Evolutionary conservation across 2,888 invertebrate genomes (phyloP), one percentile per base, ranked within the genome.

Genomic region (Pyrocoelia pectoralis): DNA sequence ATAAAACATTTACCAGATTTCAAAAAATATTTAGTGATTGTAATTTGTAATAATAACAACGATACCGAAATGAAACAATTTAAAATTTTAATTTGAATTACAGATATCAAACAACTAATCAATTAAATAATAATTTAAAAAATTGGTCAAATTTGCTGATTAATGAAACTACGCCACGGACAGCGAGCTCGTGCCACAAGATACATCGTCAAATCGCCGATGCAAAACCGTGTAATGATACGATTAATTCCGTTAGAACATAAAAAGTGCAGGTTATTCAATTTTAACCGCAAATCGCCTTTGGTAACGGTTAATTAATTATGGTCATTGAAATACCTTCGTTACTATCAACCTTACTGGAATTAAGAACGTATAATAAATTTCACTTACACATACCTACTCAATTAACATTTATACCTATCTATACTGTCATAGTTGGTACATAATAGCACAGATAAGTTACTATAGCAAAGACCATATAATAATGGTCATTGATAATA

Each of bases 261-360:
- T 12, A 43, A 15, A 43, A 43, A 15, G 41, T 43, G 33, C 8
- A 33, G 33, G 33, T 33, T 33, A 43, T 43, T 43, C 13, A 33
- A 33, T 33, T 43, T 43, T 43, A 43, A 43, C 41, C 41, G 41
- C 41, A 43, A 43, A 13, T 43, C 13, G 13, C 41, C 1, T 15
- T 43, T 5, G 14, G 41, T 43, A 43, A 43, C 41, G 41, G 41
- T 43, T 43, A 15, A 43, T 43, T 43, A 43, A 43, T 15, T 43
- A 43, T 43, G 33, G 2, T 9, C 2, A 13, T 43, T 43, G 8
- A 38, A 38, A 9, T 9, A 2, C 12, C n/a, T 43, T 43, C 12
- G 41, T 43, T 15, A 13, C 3, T 13, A 43, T 15, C 41, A 2
- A 43, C 15, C 3, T 38, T 3, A 38, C 38, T 2, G 12, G 3